Evolutionary conservation across 1,140 invertebrate genomes (phyloP).

Genomic region (Drosophila kikkawai): DNA sequence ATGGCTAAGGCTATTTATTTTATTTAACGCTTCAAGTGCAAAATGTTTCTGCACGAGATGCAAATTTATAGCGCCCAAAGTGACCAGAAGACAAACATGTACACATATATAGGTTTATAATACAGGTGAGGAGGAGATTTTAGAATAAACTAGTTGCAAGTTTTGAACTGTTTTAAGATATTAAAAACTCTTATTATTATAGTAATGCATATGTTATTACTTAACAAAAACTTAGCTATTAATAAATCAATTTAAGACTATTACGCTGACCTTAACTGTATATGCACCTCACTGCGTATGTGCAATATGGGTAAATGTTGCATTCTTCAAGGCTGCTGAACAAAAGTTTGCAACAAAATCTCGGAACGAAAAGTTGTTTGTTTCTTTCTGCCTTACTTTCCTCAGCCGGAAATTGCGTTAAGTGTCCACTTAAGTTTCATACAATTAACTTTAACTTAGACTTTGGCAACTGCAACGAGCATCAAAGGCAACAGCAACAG

Average conservation of each 20-base stretch:
- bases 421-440: conserved; percentile 75
- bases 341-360: conserved; percentile 56
- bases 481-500: conserved; percentile 36
- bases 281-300: background rate
- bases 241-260: background rate
- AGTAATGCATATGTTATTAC: background rate
- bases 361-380: conserved; percentile 56
- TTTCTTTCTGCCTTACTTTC: conserved; percentile 54
- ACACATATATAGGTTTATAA: background rate
- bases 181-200: background rate
- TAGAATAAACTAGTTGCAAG: background rate
- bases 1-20: conserved; percentile 55
- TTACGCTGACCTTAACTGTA: background rate
- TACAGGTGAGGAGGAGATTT: background rate
- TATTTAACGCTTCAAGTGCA: conserved; percentile 55
- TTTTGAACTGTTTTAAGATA: background rate
- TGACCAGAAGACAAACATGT: conserved; percentile 8
- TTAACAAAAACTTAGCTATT: background rate
- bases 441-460: conserved; percentile 74
- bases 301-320: conserved; percentile 22
- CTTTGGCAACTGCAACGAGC: conserved; percentile 56
- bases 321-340: conserved; percentile 32
- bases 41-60: conserved; percentile 52
- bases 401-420: conserved; percentile 68
- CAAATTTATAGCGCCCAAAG: conserved; percentile 42